Percentiles rank a stretch among this genome's conserved stretches.
phyloP scores from a whole-genome alignment of 2,113 vertebrate genomes.

The Actenoides hombroni region DNA sequence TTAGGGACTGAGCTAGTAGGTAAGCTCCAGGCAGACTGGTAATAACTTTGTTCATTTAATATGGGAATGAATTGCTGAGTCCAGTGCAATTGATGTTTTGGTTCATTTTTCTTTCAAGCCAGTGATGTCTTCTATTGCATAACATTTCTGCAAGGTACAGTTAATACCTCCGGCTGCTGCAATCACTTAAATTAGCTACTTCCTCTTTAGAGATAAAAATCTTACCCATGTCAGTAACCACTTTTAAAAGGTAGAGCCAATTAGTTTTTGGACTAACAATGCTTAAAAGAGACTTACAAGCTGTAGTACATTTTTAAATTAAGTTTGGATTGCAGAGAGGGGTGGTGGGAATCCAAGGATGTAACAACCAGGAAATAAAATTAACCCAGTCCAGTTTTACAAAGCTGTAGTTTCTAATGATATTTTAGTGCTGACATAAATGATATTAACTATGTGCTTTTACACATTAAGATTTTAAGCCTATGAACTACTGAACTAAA shows the following conservation, averaged over 20 bases:
- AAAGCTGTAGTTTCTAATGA: not conserved
- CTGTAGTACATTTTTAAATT: constrained; percentile 2
- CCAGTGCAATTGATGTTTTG: not conserved
- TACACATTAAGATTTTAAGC: not conserved
- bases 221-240: constrained; percentile 15
- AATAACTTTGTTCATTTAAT: not conserved
- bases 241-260: constrained; percentile 8
- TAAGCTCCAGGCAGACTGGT: not conserved
- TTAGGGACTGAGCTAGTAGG: not conserved
- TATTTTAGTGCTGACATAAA: not conserved
- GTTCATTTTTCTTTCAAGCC: not conserved
- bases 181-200: constrained; percentile 33
- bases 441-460: not conserved
- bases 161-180: constrained; percentile 12
- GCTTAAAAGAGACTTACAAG: not conserved
- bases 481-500: not conserved
- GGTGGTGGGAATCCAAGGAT: not conserved
- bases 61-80: not conserved
- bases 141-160: constrained; percentile 45
- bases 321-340: not conserved
- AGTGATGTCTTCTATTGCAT: not conserved
- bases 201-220: constrained; percentile 35
- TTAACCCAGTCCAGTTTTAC: not conserved
- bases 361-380: not conserved
- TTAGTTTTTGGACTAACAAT: constrained; percentile 5